phyloP scores from a whole-genome alignment of 1,140 invertebrate genomes.

The Oedothorax gibbosus region DNA sequence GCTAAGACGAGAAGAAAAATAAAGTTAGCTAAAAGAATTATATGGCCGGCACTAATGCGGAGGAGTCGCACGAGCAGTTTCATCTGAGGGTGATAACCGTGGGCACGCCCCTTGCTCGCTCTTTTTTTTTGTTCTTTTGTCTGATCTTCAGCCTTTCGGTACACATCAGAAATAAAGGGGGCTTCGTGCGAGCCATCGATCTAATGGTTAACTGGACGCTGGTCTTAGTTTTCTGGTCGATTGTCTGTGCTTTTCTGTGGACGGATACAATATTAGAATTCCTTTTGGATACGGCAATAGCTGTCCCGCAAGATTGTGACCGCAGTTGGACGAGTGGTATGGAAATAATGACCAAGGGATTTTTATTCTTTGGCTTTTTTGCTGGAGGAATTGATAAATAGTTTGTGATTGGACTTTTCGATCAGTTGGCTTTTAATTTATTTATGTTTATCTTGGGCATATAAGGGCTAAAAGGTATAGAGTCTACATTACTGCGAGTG shows the following conservation, averaged over 20 bases:
- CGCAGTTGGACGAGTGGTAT: too few relatives aligned
- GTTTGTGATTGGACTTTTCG: too few relatives aligned
- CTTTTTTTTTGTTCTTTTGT: conserved; percentile 15
- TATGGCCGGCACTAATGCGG: conserved; percentile 56
- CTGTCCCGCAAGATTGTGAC: neutral
- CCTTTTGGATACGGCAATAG: conserved; percentile 13
- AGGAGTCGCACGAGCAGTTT: conserved; percentile 54
- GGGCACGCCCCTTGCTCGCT: conserved; percentile 18
- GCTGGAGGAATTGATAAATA: too few relatives aligned
- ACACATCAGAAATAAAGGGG: conserved; percentile 54
- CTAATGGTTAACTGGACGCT: conserved; percentile 53
- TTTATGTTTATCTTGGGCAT: too few relatives aligned
- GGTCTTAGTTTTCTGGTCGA: conserved; percentile 54
- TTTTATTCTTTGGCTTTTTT: too few relatives aligned
- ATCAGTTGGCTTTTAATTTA: too few relatives aligned
- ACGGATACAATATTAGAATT: conserved; percentile 54
- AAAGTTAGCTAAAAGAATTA: conserved; percentile 60
- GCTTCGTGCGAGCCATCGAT: conserved; percentile 45
- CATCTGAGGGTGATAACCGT: conserved; percentile 56
- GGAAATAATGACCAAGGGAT: too few relatives aligned
- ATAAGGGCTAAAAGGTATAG: too few relatives aligned
- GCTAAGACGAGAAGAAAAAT: conserved; percentile 50
- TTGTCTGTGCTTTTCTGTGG: conserved; percentile 44
- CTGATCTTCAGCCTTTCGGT: conserved; percentile 44
- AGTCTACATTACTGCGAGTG: too few relatives aligned